phyloP scores from a whole-genome alignment of 2,113 vertebrate species.

The Pampusana beccarii region DNA sequence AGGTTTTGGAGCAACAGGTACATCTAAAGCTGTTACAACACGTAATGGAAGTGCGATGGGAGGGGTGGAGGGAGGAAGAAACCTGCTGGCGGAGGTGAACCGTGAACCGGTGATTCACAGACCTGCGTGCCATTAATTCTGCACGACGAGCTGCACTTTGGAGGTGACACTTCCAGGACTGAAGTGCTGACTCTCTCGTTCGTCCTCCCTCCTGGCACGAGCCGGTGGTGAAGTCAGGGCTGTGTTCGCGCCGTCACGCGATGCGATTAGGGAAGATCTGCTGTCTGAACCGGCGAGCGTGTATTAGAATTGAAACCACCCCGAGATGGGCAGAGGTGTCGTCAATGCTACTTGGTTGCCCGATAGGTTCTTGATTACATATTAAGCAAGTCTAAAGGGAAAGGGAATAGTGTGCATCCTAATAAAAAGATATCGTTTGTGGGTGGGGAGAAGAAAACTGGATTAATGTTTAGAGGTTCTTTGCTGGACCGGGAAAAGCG shows the following conservation, averaged over 20 bases:
- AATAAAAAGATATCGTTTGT: not conserved
- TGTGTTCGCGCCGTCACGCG: not conserved
- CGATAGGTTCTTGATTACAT: not conserved
- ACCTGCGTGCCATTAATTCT: not conserved
- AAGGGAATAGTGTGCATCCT: not conserved
- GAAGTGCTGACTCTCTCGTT: not conserved
- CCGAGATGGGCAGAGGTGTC: not conserved
- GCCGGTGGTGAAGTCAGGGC: not conserved
- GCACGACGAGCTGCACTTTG: not conserved
- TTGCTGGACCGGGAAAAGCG: not conserved
- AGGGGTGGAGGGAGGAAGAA: not conserved
- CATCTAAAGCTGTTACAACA: not conserved
- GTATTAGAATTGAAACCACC: not conserved
- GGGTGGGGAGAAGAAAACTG: not conserved
- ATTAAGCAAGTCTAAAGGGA: not conserved
- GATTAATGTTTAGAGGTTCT: not conserved
- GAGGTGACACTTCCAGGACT: not conserved
- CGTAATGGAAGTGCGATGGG: not conserved
- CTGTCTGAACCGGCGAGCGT: accelerated
- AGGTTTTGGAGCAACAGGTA: not conserved
- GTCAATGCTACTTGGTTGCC: not conserved
- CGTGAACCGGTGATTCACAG: not conserved
- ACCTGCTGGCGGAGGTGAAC: not conserved
- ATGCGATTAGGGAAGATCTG: not conserved
- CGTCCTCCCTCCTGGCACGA: not conserved